Evolutionary conservation across 1,140 invertebrate genomes (phyloP).

Genomic region (Holcopasites calliopsidis): DNA sequence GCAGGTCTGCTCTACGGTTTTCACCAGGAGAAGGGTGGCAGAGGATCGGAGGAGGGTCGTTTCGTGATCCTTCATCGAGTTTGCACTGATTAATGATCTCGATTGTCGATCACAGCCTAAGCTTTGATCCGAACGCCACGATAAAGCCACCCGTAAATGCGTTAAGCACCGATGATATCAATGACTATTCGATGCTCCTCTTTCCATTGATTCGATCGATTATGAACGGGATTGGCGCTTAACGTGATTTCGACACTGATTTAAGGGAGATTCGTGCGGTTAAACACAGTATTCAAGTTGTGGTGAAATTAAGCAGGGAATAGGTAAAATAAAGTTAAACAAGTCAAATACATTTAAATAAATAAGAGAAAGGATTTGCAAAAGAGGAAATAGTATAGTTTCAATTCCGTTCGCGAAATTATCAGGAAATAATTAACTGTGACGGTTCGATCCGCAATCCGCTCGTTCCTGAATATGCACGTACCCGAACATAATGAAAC

Average conservation of each 20-base stretch:
- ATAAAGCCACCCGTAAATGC: slow-evolving; percentile 5
- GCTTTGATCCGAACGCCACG: slow-evolving; percentile 3
- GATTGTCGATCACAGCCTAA: slow-evolving; percentile 36
- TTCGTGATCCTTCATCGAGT: slow-evolving; percentile 49
- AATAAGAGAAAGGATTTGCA: too few relatives aligned
- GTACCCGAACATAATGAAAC: slow-evolving; percentile 17
- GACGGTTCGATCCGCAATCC: not conserved
- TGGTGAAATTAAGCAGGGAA: too few relatives aligned
- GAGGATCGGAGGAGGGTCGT: not conserved
- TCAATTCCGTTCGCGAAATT: not conserved
- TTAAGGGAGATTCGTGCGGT: too few relatives aligned
- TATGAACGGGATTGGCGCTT: too few relatives aligned
- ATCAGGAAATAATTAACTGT: slow-evolving; percentile 26
- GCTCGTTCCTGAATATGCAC: not conserved
- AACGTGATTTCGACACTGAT: too few relatives aligned
- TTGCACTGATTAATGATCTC: slow-evolving; percentile 44
- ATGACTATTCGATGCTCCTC: slow-evolving; percentile 15
- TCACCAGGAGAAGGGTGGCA: not conserved
- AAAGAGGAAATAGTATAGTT: not conserved
- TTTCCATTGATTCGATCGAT: not conserved
- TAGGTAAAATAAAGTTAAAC: too few relatives aligned
- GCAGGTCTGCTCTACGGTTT: too few relatives aligned
- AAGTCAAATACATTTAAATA: too few relatives aligned
- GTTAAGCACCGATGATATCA: not conserved
- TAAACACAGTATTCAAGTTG: too few relatives aligned